These are phyloP conservation scores for Thysanoteuthis rhombus DNA, from an alignment of 2,888 invertebrate species.

Conservation along the genomic window DNA sequence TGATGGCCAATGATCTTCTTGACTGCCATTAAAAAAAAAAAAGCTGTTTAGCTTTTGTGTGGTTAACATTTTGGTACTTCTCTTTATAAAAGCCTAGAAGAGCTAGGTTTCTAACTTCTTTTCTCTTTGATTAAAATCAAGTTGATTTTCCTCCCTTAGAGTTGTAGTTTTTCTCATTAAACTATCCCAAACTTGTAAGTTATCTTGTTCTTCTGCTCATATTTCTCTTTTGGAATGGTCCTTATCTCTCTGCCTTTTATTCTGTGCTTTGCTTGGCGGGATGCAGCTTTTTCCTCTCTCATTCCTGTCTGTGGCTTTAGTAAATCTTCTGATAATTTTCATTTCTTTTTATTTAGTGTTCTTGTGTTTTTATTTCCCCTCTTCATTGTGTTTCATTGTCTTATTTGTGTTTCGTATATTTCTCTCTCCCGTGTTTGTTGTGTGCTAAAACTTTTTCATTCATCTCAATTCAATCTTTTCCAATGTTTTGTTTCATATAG, in stretches of 20 bases:
- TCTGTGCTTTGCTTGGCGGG: neutral
- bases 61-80: neutral
- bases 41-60: neutral
- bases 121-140: neutral
- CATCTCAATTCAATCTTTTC: no score
- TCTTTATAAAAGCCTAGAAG: no score
- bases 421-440: neutral
- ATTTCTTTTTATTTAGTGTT: neutral
- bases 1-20: no score
- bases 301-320: neutral
- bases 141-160: neutral
- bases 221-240: neutral
- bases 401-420: neutral
- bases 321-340: neutral
- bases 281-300: neutral
- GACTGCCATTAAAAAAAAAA: neutral
- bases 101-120: neutral
- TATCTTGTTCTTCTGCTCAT: neutral
- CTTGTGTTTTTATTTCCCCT: neutral
- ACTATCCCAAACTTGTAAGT: neutral
- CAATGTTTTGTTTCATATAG: neutral
- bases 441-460: neutral
- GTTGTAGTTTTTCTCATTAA: neutral
- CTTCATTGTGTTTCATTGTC: neutral
- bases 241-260: neutral